Conservation (phyloP, 2,888 invertebrate species). For the Nomada fabriciana region DNA sequence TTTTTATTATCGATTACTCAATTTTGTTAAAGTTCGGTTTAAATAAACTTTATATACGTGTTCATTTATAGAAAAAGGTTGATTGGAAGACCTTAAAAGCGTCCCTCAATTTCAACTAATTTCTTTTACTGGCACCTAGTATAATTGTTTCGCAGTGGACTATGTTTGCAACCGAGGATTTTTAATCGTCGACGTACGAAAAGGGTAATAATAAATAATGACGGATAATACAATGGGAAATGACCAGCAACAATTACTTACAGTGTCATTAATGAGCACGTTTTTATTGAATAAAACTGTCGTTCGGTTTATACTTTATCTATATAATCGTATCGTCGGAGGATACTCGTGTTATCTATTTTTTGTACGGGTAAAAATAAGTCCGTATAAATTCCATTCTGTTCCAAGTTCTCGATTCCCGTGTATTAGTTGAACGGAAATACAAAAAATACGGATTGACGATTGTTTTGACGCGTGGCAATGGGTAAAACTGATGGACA, state of each 20-base stretch:
- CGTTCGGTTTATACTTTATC: background rate
- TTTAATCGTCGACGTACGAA: constrained; percentile 16
- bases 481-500: background rate
- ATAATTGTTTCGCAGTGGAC: background rate
- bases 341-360: constrained; percentile 12
- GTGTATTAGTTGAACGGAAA: background rate
- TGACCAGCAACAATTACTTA: background rate
- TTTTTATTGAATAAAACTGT: constrained; percentile 10
- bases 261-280: background rate
- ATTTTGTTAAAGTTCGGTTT: too few species aligned
- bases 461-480: background rate
- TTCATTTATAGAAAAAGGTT: too few species aligned
- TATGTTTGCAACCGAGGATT: constrained; percentile 28
- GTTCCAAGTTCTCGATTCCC: constrained; percentile 3
- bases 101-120: too few species aligned
- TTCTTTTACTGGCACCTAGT: too few species aligned
- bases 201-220: constrained; percentile 15
- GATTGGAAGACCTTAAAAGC: too few species aligned
- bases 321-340: background rate
- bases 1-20: too few species aligned
- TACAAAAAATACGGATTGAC: background rate
- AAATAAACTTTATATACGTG: too few species aligned
- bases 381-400: background rate
- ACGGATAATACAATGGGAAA: constrained; percentile 10
- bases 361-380: constrained; percentile 20